phyloP scores from a whole-genome alignment of 2,113 vertebrate genomes.

The Tiliqua scincoides region DNA sequence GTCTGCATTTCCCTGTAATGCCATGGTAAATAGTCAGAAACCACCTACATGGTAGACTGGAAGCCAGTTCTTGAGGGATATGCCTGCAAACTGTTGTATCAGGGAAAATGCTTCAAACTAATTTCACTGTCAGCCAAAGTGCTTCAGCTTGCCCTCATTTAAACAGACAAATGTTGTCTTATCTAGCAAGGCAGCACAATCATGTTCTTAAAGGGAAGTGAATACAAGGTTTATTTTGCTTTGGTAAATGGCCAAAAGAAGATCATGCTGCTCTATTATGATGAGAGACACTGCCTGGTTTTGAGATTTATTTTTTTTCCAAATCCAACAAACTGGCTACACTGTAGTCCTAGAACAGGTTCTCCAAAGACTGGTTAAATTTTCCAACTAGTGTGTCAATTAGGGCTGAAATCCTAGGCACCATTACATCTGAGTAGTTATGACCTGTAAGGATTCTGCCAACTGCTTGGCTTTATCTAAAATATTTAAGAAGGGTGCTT shows the following conservation, averaged over 20 bases:
- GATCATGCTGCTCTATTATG: background rate
- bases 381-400: too few relatives aligned
- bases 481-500: too few relatives aligned
- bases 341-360: too few relatives aligned
- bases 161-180: background rate
- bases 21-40: background rate
- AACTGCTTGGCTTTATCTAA: too few relatives aligned
- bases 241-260: background rate
- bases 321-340: background rate
- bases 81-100: background rate
- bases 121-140: background rate
- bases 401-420: too few relatives aligned
- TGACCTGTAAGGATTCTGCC: too few relatives aligned
- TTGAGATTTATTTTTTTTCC: background rate
- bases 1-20: background rate
- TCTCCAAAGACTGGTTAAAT: too few relatives aligned
- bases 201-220: too few relatives aligned
- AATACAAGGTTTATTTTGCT: background rate
- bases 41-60: background rate
- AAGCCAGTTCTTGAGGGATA: background rate
- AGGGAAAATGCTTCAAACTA: background rate
- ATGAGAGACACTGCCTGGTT: background rate
- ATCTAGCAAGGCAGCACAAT: background rate
- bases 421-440: too few relatives aligned
- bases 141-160: background rate